Conservation (phyloP, 2,113 vertebrate species). For the Erpornis zantholeuca region DNA sequence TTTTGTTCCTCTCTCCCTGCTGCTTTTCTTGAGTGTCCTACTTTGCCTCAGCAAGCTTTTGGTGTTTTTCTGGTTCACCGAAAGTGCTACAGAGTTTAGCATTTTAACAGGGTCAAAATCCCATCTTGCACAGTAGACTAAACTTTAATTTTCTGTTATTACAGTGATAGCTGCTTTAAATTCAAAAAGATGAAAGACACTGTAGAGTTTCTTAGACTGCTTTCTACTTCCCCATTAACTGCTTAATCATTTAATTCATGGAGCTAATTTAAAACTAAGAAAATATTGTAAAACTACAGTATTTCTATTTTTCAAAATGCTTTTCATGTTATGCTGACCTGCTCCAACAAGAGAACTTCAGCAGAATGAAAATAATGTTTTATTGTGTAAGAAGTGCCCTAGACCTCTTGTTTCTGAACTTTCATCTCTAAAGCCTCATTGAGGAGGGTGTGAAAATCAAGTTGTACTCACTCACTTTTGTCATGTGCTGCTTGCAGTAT, state of each 20-base stretch:
- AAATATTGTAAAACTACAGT: neutral
- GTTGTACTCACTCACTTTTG: neutral
- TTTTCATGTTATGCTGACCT: neutral
- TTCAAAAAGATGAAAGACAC: neutral
- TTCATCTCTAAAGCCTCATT: neutral
- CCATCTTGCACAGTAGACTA: neutral
- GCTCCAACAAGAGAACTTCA: neutral
- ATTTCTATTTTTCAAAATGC: neutral
- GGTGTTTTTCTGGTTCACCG: neutral
- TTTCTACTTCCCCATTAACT: neutral
- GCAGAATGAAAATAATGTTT: neutral
- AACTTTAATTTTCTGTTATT: neutral
- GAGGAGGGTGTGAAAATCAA: neutral
- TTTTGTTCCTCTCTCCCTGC: neutral
- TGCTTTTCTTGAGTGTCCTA: neutral
- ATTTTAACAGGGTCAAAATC: neutral
- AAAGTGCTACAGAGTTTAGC: neutral
- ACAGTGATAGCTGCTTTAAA: neutral
- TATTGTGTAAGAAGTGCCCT: neutral
- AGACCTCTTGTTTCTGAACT: neutral
- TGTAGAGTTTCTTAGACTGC: neutral
- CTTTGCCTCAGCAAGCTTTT: neutral
- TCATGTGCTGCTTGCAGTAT: neutral
- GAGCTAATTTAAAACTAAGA: neutral
- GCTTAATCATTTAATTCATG: neutral